These are phyloP conservation scores for Procavia capensis DNA, from an alignment of 2,113 vertebrate species.

Conservation along the genomic window DNA sequence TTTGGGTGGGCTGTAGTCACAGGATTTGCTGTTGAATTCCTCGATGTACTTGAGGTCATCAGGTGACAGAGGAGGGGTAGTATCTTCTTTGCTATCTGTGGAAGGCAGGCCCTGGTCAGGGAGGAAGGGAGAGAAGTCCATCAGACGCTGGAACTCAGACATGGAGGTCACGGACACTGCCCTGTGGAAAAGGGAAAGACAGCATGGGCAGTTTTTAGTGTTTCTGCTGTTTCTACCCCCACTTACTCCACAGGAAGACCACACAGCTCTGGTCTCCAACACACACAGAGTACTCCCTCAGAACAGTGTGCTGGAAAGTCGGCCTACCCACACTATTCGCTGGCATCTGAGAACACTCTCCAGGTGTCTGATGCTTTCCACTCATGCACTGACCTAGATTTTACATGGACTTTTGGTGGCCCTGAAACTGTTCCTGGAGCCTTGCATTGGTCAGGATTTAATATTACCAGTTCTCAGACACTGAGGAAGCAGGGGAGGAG, in stretches of 20 bases:
- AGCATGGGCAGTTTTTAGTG: neutral
- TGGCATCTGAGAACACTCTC: neutral
- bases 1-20: constrained; percentile 89
- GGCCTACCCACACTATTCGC: neutral
- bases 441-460: neutral
- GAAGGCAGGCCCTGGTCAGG: constrained; percentile 92
- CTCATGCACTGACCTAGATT: neutral
- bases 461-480: neutral
- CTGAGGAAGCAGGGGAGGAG: neutral
- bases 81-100: constrained; percentile 89
- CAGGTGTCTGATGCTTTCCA: neutral
- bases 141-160: constrained; percentile 98
- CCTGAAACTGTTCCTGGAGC: neutral
- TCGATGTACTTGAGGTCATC: constrained; percentile 99
- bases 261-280: neutral
- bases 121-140: constrained; percentile 98
- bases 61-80: constrained; percentile 96
- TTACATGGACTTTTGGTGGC: neutral
- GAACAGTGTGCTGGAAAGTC: fast-evolving
- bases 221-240: neutral
- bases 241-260: neutral
- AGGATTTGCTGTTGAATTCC: constrained; percentile 96
- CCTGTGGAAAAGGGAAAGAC: constrained; percentile 82
- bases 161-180: constrained; percentile 98
- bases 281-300: neutral